Conservation (phyloP, 2,888 invertebrate species). For the Eretmocerus hayati region DNA sequence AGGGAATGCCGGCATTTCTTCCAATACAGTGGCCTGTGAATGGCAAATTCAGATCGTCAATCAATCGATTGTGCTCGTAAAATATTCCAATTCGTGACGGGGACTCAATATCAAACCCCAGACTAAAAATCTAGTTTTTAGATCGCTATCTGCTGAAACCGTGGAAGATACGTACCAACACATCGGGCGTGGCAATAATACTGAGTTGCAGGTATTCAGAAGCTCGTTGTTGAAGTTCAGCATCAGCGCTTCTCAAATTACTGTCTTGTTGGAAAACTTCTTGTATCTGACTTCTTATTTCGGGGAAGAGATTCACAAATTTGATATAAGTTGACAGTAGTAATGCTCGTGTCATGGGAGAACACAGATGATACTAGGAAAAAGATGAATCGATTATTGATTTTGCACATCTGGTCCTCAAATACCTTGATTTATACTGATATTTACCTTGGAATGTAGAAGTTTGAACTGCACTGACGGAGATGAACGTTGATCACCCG, state of each 20-base stretch:
- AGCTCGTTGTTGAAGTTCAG: slow-evolving; percentile 95
- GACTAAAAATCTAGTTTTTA: no score
- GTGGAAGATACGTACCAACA: slow-evolving; percentile 56
- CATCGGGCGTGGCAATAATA: slow-evolving; percentile 93
- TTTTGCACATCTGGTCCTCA: neutral
- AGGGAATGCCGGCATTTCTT: slow-evolving; percentile 99
- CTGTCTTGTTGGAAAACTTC: slow-evolving; percentile 92
- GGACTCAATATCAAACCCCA: no score
- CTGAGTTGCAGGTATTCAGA: slow-evolving; percentile 96
- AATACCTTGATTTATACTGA: slow-evolving; percentile 2
- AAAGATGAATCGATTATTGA: slow-evolving; percentile 2
- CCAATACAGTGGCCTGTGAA: slow-evolving; percentile 81
- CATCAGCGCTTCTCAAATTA: slow-evolving; percentile 94
- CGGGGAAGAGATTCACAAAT: slow-evolving; percentile 98
- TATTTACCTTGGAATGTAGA: slow-evolving; percentile 80
- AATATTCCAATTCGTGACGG: no score
- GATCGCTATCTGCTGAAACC: no score
- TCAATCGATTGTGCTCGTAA: no score
- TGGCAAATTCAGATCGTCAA: neutral
- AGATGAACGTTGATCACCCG: slow-evolving; percentile 95
- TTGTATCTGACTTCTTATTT: slow-evolving; percentile 92
- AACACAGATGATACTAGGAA: slow-evolving; percentile 84
- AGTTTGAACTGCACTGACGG: slow-evolving; percentile 97
- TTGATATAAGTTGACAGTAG: slow-evolving; percentile 97
- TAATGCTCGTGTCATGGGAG: slow-evolving; percentile 92